A percentile compares a stretch with the other conserved stretches of the same genome.
Evolutionary conservation across 2,888 invertebrate genomes (phyloP).

Genomic region (Megastigmus dorsalis): DNA sequence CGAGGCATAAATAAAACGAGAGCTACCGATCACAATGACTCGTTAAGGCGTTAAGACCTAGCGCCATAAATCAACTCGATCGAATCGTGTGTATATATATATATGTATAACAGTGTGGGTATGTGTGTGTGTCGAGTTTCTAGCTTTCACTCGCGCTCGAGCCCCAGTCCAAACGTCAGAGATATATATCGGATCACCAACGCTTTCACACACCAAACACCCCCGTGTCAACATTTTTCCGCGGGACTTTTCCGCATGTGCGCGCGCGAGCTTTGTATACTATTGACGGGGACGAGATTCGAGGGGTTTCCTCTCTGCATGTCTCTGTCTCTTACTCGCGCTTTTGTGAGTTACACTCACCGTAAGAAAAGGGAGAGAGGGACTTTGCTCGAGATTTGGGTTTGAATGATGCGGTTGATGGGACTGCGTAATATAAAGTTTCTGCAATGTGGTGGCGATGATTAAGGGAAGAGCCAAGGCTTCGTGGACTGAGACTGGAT

Average conservation of each 20-base stretch:
- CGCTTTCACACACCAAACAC: not conserved
- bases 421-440: slow-evolving; percentile 13
- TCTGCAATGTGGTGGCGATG: not conserved
- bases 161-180: slow-evolving; percentile 20
- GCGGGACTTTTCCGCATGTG: not conserved
- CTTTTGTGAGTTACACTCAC: too few species aligned
- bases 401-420: not conserved
- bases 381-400: not conserved
- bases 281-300: too few species aligned
- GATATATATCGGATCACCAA: slow-evolving; percentile 35
- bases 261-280: not conserved
- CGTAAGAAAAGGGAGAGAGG: too few species aligned
- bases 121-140: not conserved
- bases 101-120: too few species aligned
- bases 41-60: slow-evolving; percentile 57
- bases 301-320: too few species aligned
- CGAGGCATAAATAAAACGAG: slow-evolving; percentile 64
- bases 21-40: slow-evolving; percentile 59
- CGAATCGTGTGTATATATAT: slow-evolving; percentile 47
- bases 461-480: not conserved
- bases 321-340: too few species aligned
- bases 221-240: not conserved
- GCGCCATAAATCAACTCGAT: slow-evolving; percentile 54
- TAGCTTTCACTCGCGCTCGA: not conserved
- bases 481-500: too few species aligned